These are phyloP conservation scores for Aurelia sp. DNA, from an alignment of 30 jellyfish, hydroid and myxozoan species.

Conservation along the genomic window DNA sequence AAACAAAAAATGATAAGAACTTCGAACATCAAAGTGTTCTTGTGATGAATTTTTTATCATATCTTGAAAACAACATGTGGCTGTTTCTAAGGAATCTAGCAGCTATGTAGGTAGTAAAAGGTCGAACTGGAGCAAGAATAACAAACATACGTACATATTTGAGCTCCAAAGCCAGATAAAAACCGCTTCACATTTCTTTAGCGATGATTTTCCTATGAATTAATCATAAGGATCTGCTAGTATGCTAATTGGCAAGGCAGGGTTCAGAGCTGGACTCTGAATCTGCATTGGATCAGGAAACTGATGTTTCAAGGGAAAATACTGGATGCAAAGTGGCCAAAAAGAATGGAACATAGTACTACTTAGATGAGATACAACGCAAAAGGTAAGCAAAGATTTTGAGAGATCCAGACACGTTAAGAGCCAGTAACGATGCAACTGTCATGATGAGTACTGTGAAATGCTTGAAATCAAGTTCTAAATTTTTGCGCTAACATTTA, in stretches of 20 bases:
- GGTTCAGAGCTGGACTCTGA: constrained; percentile 68
- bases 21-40: constrained; percentile 15
- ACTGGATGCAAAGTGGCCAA: background rate
- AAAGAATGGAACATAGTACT: background rate
- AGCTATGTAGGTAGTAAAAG: too few species aligned
- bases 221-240: constrained; percentile 47
- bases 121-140: too few species aligned
- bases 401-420: too few species aligned
- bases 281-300: constrained; percentile 26
- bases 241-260: constrained; percentile 55
- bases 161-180: constrained; percentile 5
- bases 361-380: background rate
- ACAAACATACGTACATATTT: background rate
- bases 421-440: too few species aligned
- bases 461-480: too few species aligned
- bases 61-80: too few species aligned
- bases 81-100: too few species aligned
- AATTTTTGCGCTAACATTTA: too few species aligned
- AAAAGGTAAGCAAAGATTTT: background rate
- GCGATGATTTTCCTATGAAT: constrained; percentile 33
- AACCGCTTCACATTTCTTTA: constrained; percentile 5
- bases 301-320: constrained; percentile 6
- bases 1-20: constrained; percentile 28
- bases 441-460: too few species aligned
- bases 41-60: background rate